phyloP scores from a whole-genome alignment of 2,113 vertebrate species.

The Macrotus californicus region DNA sequence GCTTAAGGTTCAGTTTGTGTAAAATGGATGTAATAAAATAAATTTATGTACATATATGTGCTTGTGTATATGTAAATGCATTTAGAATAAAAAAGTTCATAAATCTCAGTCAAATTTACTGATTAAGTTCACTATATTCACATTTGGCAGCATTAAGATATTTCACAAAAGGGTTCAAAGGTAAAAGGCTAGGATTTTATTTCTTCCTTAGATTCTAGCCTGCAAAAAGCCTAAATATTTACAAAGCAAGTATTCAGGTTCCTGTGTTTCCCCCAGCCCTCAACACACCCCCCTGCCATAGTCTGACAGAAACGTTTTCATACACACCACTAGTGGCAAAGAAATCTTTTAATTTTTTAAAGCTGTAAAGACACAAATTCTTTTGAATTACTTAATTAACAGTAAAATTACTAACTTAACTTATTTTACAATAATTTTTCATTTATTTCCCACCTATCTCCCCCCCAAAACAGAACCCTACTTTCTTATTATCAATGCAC shows the following conservation, averaged over 20 bases:
- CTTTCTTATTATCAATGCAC: conserved; percentile 43
- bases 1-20: conserved; percentile 69
- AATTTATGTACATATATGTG: conserved; percentile 66
- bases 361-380: conserved; percentile 19
- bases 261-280: conserved; percentile 31
- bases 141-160: conserved; percentile 53
- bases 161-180: conserved; percentile 69
- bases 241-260: conserved; percentile 45
- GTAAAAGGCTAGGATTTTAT: conserved; percentile 50
- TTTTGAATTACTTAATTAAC: conserved; percentile 42
- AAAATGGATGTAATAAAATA: conserved; percentile 75
- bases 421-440: conserved; percentile 42
- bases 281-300: not conserved
- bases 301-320: conserved; percentile 40
- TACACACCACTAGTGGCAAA: not conserved
- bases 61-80: conserved; percentile 69
- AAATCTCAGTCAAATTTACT: conserved; percentile 70
- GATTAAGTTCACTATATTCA: conserved; percentile 65
- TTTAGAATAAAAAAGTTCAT: conserved; percentile 66
- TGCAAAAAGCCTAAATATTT: conserved; percentile 61
- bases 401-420: conserved; percentile 37
- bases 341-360: conserved; percentile 34
- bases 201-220: conserved; percentile 41
- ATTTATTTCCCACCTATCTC: not conserved
- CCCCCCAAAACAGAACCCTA: not conserved